These are phyloP conservation scores for Cryptocephalus primarius DNA, from an alignment of 2,888 invertebrate genomes.

Conservation along the genomic window DNA sequence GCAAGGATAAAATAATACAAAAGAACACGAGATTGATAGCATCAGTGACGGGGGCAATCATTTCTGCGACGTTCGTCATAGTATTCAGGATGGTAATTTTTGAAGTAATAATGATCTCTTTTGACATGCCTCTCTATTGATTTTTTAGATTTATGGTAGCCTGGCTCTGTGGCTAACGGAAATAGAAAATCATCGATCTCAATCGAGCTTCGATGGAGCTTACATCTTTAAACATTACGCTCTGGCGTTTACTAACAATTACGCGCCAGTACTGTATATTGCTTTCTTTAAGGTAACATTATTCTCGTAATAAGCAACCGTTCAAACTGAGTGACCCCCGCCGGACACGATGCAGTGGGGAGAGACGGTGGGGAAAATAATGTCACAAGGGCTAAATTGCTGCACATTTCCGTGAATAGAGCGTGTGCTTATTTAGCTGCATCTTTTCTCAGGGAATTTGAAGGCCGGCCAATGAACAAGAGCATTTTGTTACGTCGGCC, in stretches of 20 bases:
- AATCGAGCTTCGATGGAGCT: slow-evolving; percentile 28
- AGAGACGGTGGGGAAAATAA: too few species aligned
- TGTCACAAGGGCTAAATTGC: too few species aligned
- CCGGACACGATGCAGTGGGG: too few species aligned
- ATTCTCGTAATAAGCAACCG: too few species aligned
- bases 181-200: slow-evolving; percentile 33
- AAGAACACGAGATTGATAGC: slow-evolving; percentile 15
- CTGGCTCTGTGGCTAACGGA: slow-evolving; percentile 27
- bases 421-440: too few species aligned
- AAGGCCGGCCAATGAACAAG: too few species aligned
- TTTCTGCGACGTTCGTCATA: slow-evolving; percentile 24
- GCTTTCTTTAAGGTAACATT: slow-evolving; percentile 32
- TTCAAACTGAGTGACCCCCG: too few species aligned
- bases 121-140: too few species aligned
- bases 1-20: slow-evolving; percentile 8
- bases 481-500: too few species aligned
- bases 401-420: too few species aligned
- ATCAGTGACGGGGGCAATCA: slow-evolving; percentile 16
- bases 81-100: slow-evolving; percentile 21
- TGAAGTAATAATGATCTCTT: too few species aligned
- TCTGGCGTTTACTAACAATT: slow-evolving; percentile 32
- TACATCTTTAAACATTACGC: slow-evolving; percentile 32
- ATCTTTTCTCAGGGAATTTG: too few species aligned
- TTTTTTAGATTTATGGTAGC: slow-evolving; percentile 25
- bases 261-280: slow-evolving; percentile 29